Evolutionary conservation across 2,113 vertebrate genomes (phyloP).

Genomic region (Fulmarus glacialis): DNA sequence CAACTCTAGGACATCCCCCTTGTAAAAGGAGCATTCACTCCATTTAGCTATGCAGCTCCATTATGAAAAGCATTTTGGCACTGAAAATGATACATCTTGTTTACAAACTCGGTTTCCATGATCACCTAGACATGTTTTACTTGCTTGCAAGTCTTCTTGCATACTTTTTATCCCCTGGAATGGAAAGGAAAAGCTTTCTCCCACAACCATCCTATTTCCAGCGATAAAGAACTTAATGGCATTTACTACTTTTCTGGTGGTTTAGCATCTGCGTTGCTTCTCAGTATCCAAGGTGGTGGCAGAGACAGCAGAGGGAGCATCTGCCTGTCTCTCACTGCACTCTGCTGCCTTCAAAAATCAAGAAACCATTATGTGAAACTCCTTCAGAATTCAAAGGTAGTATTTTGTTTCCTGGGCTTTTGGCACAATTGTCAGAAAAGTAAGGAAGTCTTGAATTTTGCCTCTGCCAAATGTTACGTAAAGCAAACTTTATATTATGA

Average conservation of each 20-base stretch:
- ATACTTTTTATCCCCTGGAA: background rate
- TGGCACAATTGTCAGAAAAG: background rate
- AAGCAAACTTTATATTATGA: background rate
- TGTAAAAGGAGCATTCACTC: background rate
- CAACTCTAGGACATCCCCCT: background rate
- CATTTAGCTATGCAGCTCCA: background rate
- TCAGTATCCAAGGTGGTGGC: accelerated
- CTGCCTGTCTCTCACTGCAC: background rate
- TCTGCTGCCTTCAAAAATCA: background rate
- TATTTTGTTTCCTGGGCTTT: background rate
- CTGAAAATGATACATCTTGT: background rate
- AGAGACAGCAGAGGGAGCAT: background rate
- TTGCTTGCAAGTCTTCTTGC: background rate
- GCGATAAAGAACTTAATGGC: background rate
- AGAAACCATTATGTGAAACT: background rate
- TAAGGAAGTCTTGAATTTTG: background rate
- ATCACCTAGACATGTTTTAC: background rate
- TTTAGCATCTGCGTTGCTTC: background rate
- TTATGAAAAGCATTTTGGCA: background rate
- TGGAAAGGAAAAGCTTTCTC: background rate
- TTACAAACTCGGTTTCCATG: background rate
- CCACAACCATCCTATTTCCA: background rate
- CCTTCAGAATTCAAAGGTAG: background rate
- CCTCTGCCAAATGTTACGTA: background rate
- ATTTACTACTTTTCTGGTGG: background rate